Conservation (phyloP, 2,888 invertebrate genomes). For the Volucella bombylans region DNA sequence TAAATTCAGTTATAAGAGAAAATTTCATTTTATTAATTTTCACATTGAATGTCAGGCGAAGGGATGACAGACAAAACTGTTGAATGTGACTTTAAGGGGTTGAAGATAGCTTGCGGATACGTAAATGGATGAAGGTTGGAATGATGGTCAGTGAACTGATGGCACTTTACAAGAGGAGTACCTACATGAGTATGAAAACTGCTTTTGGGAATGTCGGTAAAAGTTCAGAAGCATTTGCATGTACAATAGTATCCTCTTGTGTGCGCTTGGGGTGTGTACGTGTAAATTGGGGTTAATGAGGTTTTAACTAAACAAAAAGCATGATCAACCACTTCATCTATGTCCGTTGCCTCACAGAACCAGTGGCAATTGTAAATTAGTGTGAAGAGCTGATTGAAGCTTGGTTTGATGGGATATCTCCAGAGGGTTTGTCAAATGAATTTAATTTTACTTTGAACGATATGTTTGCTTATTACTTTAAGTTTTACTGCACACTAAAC, state of each 20-base stretch:
- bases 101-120: neutral
- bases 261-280: neutral
- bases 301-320: constrained; percentile 41
- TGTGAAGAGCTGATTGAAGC: constrained; percentile 1
- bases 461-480: neutral
- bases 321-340: constrained; percentile 4
- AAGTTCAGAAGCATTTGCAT: neutral
- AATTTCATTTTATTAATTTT: constrained; percentile 42
- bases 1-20: constrained; percentile 21
- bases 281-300: constrained; percentile 3
- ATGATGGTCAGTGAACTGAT: constrained; percentile 20
- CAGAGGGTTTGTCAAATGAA: neutral
- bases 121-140: neutral
- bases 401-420: neutral
- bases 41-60: constrained; percentile 1
- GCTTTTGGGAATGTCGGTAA: neutral
- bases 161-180: constrained; percentile 14
- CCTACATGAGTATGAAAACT: neutral
- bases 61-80: constrained; percentile 20
- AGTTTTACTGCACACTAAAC: too few species aligned
- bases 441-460: neutral
- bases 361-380: constrained; percentile 9
- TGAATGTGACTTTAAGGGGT: constrained; percentile 6
- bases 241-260: neutral
- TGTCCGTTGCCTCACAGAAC: neutral